Percentiles rank a stretch among this genome's conserved stretches.
These are phyloP conservation scores for Chascanopsetta lugubris DNA, from an alignment of 2,113 vertebrate genomes.

Conservation along the genomic window DNA sequence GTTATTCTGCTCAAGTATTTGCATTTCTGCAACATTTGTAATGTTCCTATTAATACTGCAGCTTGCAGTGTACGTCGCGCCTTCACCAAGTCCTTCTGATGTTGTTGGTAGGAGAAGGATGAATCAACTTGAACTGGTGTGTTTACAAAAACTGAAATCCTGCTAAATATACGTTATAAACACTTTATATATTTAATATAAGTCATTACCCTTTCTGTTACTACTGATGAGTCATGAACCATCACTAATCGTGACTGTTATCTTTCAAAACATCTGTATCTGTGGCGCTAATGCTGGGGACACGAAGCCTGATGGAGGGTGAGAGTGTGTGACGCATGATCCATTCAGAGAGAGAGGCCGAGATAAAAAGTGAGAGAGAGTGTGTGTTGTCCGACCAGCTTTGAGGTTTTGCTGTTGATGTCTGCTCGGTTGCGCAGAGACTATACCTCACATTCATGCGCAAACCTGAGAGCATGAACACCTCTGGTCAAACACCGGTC, in stretches of 20 bases:
- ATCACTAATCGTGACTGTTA: constrained; percentile 26
- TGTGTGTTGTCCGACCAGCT: constrained; percentile 59
- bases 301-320: constrained; percentile 29
- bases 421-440: constrained; percentile 55
- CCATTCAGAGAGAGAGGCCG: constrained; percentile 18
- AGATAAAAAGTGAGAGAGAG: constrained; percentile 22
- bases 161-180: too few relatives aligned
- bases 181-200: too few relatives aligned
- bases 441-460: constrained; percentile 57
- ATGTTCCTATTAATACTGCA: too few relatives aligned
- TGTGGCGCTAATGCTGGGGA: constrained; percentile 24
- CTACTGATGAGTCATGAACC: constrained; percentile 20
- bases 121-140: too few relatives aligned
- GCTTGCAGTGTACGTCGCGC: too few relatives aligned
- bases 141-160: too few relatives aligned
- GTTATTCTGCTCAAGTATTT: too few relatives aligned
- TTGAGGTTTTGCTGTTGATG: constrained; percentile 58
- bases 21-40: too few relatives aligned
- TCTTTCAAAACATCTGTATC: constrained; percentile 54
- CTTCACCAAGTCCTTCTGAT: too few relatives aligned
- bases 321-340: constrained; percentile 52
- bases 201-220: too few relatives aligned
- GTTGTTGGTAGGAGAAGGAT: too few relatives aligned
- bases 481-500: constrained; percentile 44
- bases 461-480: constrained; percentile 31